phyloP scores from a whole-genome alignment of 2,113 vertebrate genomes.

The Microcebus lehilahytsara region DNA sequence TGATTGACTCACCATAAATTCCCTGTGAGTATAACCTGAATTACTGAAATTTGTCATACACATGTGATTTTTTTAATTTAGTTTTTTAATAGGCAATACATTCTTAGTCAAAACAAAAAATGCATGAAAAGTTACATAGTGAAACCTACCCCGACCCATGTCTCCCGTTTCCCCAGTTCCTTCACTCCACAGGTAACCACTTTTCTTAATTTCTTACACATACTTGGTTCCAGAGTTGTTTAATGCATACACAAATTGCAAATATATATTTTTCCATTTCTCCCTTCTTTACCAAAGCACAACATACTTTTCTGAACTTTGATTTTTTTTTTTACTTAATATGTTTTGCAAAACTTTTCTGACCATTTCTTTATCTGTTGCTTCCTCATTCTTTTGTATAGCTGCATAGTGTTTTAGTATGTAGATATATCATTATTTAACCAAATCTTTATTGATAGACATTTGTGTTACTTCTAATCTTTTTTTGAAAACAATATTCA shows the following conservation, averaged over 20 bases:
- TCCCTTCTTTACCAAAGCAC: neutral
- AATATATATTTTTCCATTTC: neutral
- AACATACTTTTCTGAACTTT: neutral
- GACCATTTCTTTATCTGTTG: neutral
- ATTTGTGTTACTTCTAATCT: neutral
- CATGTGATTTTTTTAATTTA: neutral
- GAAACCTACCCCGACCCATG: neutral
- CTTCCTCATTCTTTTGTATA: neutral
- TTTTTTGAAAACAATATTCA: conserved; percentile 2
- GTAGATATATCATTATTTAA: neutral
- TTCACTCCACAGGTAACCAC: neutral
- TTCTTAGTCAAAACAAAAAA: neutral
- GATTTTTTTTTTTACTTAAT: neutral
- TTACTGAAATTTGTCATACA: neutral
- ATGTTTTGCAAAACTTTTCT: neutral
- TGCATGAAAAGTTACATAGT: neutral
- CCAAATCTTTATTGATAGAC: neutral
- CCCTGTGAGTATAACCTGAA: neutral
- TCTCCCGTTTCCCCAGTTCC: neutral
- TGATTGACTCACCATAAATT: neutral
- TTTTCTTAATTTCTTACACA: neutral
- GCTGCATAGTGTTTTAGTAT: neutral
- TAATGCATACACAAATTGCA: neutral
- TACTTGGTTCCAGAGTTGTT: neutral
- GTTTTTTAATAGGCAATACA: neutral